A percentile compares a stretch with the other conserved stretches of the same genome.
Conservation (phyloP, 2,888 invertebrate genomes). For the Drosophila merina region DNA sequence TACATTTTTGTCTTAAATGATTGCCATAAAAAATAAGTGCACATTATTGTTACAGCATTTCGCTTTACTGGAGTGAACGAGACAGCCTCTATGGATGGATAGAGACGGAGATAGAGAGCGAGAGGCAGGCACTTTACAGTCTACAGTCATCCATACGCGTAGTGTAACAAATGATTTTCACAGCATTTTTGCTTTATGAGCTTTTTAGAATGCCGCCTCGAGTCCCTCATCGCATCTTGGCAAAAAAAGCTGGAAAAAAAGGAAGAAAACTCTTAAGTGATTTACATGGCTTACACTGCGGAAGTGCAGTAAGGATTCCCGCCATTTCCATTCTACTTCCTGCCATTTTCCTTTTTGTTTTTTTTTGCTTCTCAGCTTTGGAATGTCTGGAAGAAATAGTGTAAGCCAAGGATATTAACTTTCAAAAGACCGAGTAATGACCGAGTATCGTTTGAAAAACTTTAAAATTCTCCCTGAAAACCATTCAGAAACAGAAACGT, state of each 20-base stretch:
- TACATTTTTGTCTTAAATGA: slow-evolving; percentile 77
- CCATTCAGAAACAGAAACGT: too few relatives aligned
- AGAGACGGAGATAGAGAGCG: background rate
- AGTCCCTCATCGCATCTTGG: background rate
- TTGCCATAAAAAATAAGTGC: slow-evolving; percentile 79
- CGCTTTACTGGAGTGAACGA: background rate
- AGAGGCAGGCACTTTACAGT: slow-evolving; percentile 67
- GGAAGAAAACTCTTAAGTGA: slow-evolving; percentile 67
- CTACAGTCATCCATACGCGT: slow-evolving; percentile 76
- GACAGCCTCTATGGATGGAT: background rate
- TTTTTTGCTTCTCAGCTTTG: background rate
- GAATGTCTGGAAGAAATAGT: background rate
- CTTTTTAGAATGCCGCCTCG: slow-evolving; percentile 66
- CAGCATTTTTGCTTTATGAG: slow-evolving; percentile 76
- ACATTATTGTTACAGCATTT: slow-evolving; percentile 71
- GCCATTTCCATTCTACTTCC: slow-evolving; percentile 2
- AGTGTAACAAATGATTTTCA: slow-evolving; percentile 79
- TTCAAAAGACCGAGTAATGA: background rate
- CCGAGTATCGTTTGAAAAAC: background rate
- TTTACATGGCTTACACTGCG: slow-evolving; percentile 75
- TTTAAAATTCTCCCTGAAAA: too few relatives aligned
- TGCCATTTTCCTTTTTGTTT: background rate
- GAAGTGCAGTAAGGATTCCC: slow-evolving; percentile 68
- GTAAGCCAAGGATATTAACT: background rate
- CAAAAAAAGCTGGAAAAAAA: slow-evolving; percentile 23